Percentiles rank a stretch among this genome's conserved stretches.
These are phyloP conservation scores for Amphimedon queenslandica DNA, from an alignment of 37 sponge, comb jelly and placozoan genomes.

Conservation along the genomic window DNA sequence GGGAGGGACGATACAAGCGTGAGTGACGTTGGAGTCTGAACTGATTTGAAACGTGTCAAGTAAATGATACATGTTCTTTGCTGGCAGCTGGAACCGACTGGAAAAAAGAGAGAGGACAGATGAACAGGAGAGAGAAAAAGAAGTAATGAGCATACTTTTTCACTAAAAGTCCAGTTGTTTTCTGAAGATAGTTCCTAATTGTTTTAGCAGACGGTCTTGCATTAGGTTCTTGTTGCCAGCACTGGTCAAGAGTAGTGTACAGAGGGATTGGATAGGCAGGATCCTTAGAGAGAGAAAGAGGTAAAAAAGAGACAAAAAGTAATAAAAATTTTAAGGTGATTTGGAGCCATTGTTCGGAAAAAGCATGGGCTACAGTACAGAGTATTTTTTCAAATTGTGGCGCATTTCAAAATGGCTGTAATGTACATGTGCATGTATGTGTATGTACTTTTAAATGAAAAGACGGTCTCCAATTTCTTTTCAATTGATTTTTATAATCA, in stretches of 20 bases:
- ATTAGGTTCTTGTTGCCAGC: slow-evolving; percentile 62
- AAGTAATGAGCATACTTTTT: not conserved
- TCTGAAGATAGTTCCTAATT: not conserved
- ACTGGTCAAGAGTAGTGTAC: slow-evolving; percentile 45
- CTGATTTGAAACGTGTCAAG: not conserved
- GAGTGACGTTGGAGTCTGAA: too few relatives aligned
- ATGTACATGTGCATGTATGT: not conserved
- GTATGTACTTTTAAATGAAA: slow-evolving; percentile 27
- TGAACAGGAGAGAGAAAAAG: not conserved
- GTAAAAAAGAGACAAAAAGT: not conserved
- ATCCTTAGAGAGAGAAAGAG: slow-evolving; percentile 22
- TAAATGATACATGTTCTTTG: not conserved
- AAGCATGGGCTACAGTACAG: not conserved
- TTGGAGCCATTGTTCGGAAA: not conserved
- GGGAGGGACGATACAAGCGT: too few relatives aligned
- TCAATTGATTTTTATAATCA: slow-evolving; percentile 36
- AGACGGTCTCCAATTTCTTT: slow-evolving; percentile 27
- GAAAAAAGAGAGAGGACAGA: not conserved
- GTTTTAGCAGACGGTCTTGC: slow-evolving; percentile 39
- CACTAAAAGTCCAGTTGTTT: slow-evolving; percentile 18
- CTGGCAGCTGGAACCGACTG: not conserved
- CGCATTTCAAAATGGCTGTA: too few relatives aligned
- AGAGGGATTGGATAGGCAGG: slow-evolving; percentile 38
- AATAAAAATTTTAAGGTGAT: not conserved
- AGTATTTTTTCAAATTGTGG: not conserved